These are phyloP conservation scores for Thunnus maccoyii DNA, from an alignment of 2,113 vertebrate genomes.

Conservation along the genomic window DNA sequence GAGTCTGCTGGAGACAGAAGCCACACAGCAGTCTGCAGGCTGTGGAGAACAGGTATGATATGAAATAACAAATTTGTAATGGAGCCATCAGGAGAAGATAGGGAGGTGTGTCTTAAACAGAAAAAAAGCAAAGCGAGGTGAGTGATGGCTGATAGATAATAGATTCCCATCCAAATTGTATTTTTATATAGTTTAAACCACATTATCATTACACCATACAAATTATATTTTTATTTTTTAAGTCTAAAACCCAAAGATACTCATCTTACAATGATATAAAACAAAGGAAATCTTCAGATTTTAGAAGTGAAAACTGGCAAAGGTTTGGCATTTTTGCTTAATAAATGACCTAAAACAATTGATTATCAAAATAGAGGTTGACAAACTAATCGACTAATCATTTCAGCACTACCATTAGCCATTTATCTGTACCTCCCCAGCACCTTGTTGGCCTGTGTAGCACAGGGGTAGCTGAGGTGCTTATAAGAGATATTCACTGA, in stretches of 20 bases:
- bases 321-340: conserved; percentile 3
- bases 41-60: conserved; percentile 57
- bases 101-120: conserved; percentile 41
- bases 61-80: conserved; percentile 55
- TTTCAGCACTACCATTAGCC: conserved; percentile 1
- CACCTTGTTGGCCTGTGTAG: conserved; percentile 14
- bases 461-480: conserved; percentile 45
- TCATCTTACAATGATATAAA: background rate
- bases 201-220: conserved; percentile 5
- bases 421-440: conserved; percentile 1
- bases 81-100: conserved; percentile 48
- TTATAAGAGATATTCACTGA: conserved; percentile 67
- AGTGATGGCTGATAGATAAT: conserved; percentile 19
- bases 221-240: background rate
- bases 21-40: conserved; percentile 27
- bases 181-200: conserved; percentile 19
- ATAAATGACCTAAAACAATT: background rate
- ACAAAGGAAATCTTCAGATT: too few relatives aligned
- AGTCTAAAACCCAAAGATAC: too few relatives aligned
- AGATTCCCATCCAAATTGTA: conserved; percentile 9
- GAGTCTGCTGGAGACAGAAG: conserved; percentile 51
- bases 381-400: background rate
- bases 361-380: background rate
- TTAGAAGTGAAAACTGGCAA: background rate
- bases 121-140: conserved; percentile 16